phyloP scores from a whole-genome alignment of 1,140 invertebrate species.

The Globodera ellingtonae region DNA sequence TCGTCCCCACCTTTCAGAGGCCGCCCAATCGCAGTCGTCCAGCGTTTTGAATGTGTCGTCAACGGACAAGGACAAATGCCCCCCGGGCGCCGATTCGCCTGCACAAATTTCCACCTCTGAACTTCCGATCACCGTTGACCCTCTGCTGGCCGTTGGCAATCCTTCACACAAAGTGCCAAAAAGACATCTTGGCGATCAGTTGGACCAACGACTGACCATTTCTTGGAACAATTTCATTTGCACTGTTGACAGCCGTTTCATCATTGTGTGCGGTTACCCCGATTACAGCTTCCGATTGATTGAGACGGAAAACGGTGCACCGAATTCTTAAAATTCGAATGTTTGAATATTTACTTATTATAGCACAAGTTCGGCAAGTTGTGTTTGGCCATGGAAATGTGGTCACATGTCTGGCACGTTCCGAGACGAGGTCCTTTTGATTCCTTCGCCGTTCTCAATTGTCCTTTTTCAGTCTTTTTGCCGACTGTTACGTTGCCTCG shows the following conservation, averaged over 20 bases:
- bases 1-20: background rate
- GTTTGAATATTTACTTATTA: slow-evolving; percentile 43
- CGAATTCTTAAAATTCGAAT: background rate
- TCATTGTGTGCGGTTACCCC: slow-evolving; percentile 98
- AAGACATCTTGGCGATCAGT: slow-evolving; percentile 78
- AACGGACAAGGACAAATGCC: slow-evolving; percentile 12
- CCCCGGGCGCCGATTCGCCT: background rate
- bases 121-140: slow-evolving; percentile 92
- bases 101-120: slow-evolving; percentile 72
- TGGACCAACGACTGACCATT: slow-evolving; percentile 83
- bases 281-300: slow-evolving; percentile 98
- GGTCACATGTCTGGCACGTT: slow-evolving; percentile 91
- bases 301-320: slow-evolving; percentile 85
- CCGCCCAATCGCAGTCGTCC: background rate
- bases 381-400: slow-evolving; percentile 98
- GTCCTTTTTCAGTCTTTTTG: slow-evolving; percentile 74
- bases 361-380: slow-evolving; percentile 95
- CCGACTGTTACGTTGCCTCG: slow-evolving; percentile 96
- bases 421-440: slow-evolving; percentile 79
- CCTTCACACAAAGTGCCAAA: slow-evolving; percentile 66
- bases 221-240: slow-evolving; percentile 92
- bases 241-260: slow-evolving; percentile 90
- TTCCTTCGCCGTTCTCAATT: background rate
- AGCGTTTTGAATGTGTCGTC: slow-evolving; percentile 15
- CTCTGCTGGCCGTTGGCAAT: slow-evolving; percentile 77